Conservation (phyloP, 2,113 vertebrate genomes). For the Tiliqua scincoides region DNA sequence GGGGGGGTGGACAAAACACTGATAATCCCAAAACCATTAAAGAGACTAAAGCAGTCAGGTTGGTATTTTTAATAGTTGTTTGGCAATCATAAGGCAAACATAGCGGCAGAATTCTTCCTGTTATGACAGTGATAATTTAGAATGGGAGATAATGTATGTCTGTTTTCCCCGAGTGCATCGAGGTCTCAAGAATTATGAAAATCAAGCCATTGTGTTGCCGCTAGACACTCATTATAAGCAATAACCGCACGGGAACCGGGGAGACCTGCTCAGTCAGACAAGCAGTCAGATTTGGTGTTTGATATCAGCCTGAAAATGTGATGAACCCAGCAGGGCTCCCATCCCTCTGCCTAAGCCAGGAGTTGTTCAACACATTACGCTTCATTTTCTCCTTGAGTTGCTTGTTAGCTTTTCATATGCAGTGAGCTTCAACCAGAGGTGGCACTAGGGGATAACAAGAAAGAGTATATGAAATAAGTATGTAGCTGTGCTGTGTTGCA, state of each 20-base stretch:
- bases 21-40: background rate
- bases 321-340: background rate
- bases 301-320: constrained; percentile 15
- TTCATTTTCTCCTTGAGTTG: constrained; percentile 32
- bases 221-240: background rate
- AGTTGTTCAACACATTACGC: background rate
- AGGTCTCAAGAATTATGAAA: background rate
- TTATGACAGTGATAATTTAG: background rate
- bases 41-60: background rate
- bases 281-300: background rate
- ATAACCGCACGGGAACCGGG: background rate
- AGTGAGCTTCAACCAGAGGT: constrained; percentile 46
- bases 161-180: background rate
- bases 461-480: constrained; percentile 11
- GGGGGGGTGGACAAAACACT: no score
- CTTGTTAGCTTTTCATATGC: constrained; percentile 10
- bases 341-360: background rate
- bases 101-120: background rate
- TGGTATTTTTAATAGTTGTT: background rate
- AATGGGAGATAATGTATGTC: background rate
- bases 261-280: background rate
- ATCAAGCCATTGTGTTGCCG: background rate
- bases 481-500: background rate
- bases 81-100: background rate
- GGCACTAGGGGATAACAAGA: constrained; percentile 47